Base-by-base conservation (phyloP, 2,797 vertebrate genomes). In the Sandelia bainsii region DNA sequence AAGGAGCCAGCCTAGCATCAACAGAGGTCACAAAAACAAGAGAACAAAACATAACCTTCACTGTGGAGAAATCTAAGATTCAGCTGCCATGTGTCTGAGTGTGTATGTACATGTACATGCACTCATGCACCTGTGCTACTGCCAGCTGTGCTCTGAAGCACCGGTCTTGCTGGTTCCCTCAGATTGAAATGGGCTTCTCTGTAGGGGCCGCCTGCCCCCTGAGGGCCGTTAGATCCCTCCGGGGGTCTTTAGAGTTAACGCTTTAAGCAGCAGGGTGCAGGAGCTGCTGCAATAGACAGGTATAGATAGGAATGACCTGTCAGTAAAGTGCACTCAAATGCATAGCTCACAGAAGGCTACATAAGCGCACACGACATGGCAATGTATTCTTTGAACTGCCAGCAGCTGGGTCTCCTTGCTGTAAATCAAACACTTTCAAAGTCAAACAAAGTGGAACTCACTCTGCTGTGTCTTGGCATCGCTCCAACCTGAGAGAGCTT, bases 391-490 rank as follows among this genome's bases (percentile, higher is more conserved):
- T 89, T 90, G 80, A 92, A 85, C 81, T 75, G 76, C 79, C 84
- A 80, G 86, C 87, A 89, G 88, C 79, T 80, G 79, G 77, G 79
- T 85, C 84, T 89, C 86, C 82, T 81, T 77, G 84, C 87, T 91
- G 89, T 91, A 91, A 91, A 91, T 92, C 91, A 92, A 90, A 92
- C 84, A 82, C 83, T 89, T 87, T 90, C 90, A 93, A 93, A 93
- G 92, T 94, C 91, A 93, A 93, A 92, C 87, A 90, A 92, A 92
- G 92, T 92, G 86, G 85, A 92, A 88, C 58, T 85, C 50, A 66
- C 81, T 85, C 87, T 72, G 80, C 84, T 77, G 77, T 83, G 74
- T 70, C 74, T 79, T 93, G 93, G 93, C 92, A 58, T 51, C 1
- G 3, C 40, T 87, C 91, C 93, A 93, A 76, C 75, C 40, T 8